phyloP scores from a whole-genome alignment of 2,797 vertebrate genomes.

The Phoxinus dragarum region DNA sequence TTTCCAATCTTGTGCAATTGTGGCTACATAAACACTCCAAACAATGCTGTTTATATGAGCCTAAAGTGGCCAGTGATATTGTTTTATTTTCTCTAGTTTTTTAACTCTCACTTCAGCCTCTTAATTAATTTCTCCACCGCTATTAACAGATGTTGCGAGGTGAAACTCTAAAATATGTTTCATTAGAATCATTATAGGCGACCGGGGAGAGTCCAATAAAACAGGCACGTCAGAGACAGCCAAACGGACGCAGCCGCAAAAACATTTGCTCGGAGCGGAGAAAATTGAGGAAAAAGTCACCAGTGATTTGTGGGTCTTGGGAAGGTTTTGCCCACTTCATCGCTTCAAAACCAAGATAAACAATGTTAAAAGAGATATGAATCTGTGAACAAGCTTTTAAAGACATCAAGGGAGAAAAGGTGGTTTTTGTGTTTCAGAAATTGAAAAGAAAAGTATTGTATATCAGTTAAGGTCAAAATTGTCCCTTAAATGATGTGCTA shows the following conservation, averaged over 20 bases:
- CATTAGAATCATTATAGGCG: constrained; percentile 67
- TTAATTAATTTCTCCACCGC: constrained; percentile 71
- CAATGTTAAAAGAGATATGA: constrained; percentile 47
- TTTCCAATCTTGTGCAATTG: constrained; percentile 72
- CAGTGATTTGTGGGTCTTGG: constrained; percentile 56
- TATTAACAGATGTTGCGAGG: constrained; percentile 68
- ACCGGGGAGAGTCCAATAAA: constrained; percentile 66
- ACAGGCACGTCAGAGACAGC: constrained; percentile 60
- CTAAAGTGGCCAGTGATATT: constrained; percentile 48
- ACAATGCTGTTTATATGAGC: constrained; percentile 59
- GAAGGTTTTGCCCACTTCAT: constrained; percentile 51
- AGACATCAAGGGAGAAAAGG: constrained; percentile 39
- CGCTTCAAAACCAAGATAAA: constrained; percentile 58
- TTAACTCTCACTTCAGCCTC: constrained; percentile 30
- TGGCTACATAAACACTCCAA: constrained; percentile 64
- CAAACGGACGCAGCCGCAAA: constrained; percentile 56
- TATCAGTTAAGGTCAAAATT: constrained; percentile 1
- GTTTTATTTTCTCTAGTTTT: constrained; percentile 31
- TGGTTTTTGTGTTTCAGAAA: constrained; percentile 26
- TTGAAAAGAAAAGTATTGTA: constrained; percentile 8
- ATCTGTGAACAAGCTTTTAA: constrained; percentile 58
- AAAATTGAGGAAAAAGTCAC: constrained; percentile 54
- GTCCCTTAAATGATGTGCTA: not conserved
- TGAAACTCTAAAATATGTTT: constrained; percentile 65
- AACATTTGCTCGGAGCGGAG: constrained; percentile 26